Percentiles rank a stretch among this genome's conserved stretches.
These are phyloP conservation scores for Pseudorhombus dupliciocellatus DNA, from an alignment of 2,113 vertebrate species.

Conservation along the genomic window DNA sequence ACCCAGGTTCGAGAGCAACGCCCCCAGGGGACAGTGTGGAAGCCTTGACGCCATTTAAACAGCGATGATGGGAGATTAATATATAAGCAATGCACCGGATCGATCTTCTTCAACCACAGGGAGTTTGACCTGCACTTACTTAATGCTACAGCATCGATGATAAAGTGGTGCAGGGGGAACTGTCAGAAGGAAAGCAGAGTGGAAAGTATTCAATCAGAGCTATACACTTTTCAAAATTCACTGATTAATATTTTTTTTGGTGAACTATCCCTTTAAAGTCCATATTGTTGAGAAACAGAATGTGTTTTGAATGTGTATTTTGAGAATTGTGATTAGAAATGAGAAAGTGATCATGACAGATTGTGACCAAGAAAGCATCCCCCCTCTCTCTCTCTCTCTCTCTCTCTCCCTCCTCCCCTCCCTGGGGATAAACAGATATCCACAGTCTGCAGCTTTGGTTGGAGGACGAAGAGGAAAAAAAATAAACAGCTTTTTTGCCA, in stretches of 20 bases:
- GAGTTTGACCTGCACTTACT: not conserved
- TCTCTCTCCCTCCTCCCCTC: not conserved
- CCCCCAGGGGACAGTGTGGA: slow-evolving; percentile 10
- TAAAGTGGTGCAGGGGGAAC: not conserved
- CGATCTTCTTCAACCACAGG: not conserved
- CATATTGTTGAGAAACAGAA: no score
- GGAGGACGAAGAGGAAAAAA: slow-evolving; percentile 32
- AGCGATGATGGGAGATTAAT: not conserved
- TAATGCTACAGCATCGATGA: not conserved
- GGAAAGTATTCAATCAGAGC: no score
- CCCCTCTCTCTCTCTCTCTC: no score
- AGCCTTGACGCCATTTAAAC: slow-evolving; percentile 8
- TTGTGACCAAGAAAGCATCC: no score
- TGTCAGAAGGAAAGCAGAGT: no score
- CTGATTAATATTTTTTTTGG: no score
- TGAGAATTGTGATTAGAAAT: not conserved
- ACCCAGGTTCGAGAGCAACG: no score
- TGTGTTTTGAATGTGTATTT: no score
- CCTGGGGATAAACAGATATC: slow-evolving; percentile 20
- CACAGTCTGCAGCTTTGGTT: slow-evolving; percentile 37
- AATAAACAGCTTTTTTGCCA: slow-evolving; percentile 39
- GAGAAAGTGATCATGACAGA: not conserved
- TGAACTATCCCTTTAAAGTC: no score
- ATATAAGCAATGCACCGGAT: slow-evolving; percentile 2
- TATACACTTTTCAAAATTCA: no score